phyloP scores from a whole-genome alignment of 2,113 vertebrate genomes.

The Pedetes capensis region DNA sequence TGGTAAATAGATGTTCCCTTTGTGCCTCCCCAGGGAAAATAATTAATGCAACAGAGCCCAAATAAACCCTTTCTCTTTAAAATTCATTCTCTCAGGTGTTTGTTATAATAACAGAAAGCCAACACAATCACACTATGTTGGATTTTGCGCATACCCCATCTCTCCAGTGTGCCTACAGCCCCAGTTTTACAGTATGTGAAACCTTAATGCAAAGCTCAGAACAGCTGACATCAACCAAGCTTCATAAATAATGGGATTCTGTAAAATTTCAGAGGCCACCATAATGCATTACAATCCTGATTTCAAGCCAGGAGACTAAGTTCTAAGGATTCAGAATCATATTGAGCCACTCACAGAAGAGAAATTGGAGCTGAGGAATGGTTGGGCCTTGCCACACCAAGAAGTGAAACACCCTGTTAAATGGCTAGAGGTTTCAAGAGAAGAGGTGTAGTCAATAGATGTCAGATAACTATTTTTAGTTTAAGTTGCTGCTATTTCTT shows the following conservation, averaged over 20 bases:
- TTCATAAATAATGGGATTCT: not conserved
- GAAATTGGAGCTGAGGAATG: not conserved
- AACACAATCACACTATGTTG: not conserved
- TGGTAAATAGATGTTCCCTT: no score
- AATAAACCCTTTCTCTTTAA: not conserved
- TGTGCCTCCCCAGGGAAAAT: no score
- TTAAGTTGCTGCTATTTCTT: not conserved
- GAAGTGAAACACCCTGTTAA: not conserved
- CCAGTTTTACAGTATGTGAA: not conserved
- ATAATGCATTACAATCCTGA: not conserved
- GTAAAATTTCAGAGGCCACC: not conserved
- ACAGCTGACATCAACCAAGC: not conserved
- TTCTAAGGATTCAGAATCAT: not conserved
- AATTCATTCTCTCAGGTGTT: not conserved
- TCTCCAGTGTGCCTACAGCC: not conserved
- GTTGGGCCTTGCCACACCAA: not conserved
- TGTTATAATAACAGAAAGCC: not conserved
- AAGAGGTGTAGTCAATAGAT: not conserved
- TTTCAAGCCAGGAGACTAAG: not conserved
- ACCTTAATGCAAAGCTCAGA: not conserved
- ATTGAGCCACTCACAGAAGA: not conserved
- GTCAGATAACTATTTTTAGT: not conserved
- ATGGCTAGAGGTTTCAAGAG: not conserved
- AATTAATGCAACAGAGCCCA: no score
- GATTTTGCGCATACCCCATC: not conserved